These are phyloP conservation scores for Aphidius ervi DNA, from an alignment of 1,140 invertebrate genomes.

Conservation along the genomic window DNA sequence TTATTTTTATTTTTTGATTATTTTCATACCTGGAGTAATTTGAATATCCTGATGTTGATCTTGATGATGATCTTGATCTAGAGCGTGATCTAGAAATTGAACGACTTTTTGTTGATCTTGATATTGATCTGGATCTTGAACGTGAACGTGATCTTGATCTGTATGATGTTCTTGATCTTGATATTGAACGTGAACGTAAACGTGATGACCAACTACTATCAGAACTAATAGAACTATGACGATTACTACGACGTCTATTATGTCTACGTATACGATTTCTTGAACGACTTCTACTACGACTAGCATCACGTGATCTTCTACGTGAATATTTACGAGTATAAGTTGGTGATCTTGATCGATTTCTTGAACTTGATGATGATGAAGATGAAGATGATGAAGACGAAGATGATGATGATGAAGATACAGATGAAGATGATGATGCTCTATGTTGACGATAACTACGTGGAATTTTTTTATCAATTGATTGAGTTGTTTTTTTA, in stretches of 20 bases:
- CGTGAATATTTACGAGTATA: conserved; percentile 17
- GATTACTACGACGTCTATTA: conserved; percentile 31
- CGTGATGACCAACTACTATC: conserved; percentile 43
- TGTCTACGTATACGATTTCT: conserved; percentile 21
- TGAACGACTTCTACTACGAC: conserved; percentile 51
- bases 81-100: conserved; percentile 19
- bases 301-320: conserved; percentile 5
- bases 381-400: conserved; percentile 28
- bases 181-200: conserved; percentile 34
- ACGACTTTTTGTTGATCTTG: conserved; percentile 28
- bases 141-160: conserved; percentile 13
- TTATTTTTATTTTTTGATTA: background rate
- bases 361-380: conserved; percentile 28
- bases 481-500: conserved; percentile 24
- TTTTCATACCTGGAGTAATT: conserved; percentile 41
- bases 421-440: conserved; percentile 5
- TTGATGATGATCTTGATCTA: conserved; percentile 29
- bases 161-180: conserved; percentile 19
- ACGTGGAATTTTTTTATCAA: conserved; percentile 21
- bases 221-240: conserved; percentile 42
- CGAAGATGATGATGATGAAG: too few relatives aligned
- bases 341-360: conserved; percentile 18
- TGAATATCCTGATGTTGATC: conserved; percentile 35
- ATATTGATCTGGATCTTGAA: conserved; percentile 30
- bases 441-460: conserved; percentile 26